Evolutionary conservation across 92 coral and sea anemone genomes (phyloP).

Genomic region (Heteractis magnifica): DNA sequence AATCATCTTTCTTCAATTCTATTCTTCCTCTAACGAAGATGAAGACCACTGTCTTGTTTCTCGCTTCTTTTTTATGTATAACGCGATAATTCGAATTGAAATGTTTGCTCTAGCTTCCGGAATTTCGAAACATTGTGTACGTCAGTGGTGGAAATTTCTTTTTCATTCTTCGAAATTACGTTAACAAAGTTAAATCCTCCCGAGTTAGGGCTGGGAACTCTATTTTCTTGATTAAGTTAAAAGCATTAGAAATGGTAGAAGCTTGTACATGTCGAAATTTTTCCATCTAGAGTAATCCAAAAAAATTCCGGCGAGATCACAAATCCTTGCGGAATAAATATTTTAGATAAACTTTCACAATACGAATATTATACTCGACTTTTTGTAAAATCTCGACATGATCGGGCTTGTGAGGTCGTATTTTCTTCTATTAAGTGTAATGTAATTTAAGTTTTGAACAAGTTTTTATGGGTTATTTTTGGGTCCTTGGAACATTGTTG

Average conservation of each 20-base stretch:
- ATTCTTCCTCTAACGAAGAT: background rate
- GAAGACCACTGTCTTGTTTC: background rate
- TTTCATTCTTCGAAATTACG: slow-evolving; percentile 39
- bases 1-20: background rate
- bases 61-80: background rate
- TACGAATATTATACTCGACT: background rate
- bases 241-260: slow-evolving; percentile 15
- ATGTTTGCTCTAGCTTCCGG: slow-evolving; percentile 38
- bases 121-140: slow-evolving; percentile 48
- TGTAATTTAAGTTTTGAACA: background rate
- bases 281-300: background rate
- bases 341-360: slow-evolving; percentile 17
- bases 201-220: background rate
- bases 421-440: background rate
- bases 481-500: background rate
- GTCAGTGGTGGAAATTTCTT: slow-evolving; percentile 49
- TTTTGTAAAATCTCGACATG: background rate
- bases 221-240: slow-evolving; percentile 14
- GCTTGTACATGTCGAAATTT: background rate
- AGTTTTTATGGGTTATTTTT: background rate
- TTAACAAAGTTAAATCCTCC: slow-evolving; percentile 13
- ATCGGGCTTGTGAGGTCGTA: background rate
- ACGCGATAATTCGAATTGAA: background rate
- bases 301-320: slow-evolving; percentile 13
- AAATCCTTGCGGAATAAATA: slow-evolving; percentile 18